Conservation (phyloP, 2,888 invertebrate species). For the Phymatocera aterrima region DNA sequence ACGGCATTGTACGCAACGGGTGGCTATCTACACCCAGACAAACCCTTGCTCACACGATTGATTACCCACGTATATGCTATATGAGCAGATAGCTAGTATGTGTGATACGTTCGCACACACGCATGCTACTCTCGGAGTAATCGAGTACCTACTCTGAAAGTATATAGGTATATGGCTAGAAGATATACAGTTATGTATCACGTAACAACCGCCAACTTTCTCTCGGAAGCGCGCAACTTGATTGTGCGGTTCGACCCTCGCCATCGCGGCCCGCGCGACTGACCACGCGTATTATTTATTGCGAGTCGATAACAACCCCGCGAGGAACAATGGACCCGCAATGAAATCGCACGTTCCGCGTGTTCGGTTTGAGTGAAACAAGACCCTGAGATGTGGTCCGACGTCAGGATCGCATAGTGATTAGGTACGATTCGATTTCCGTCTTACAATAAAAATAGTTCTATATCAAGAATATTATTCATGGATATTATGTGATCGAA, state of each 20-base stretch:
- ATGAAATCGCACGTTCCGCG: constrained; percentile 37
- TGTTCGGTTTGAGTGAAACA: constrained; percentile 19
- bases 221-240: constrained; percentile 57
- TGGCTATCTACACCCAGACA: constrained; percentile 10
- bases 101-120: not conserved
- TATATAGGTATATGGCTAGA: constrained; percentile 11
- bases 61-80: constrained; percentile 25
- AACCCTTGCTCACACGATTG: constrained; percentile 40
- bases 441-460: not conserved
- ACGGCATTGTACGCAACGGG: constrained; percentile 38
- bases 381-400: not conserved
- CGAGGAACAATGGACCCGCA: constrained; percentile 40
- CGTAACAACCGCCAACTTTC: constrained; percentile 55
- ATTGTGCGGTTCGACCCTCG: constrained; percentile 49
- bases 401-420: not conserved
- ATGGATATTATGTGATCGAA: not conserved
- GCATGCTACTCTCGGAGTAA: not conserved
- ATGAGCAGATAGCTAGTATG: not conserved
- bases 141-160: too few species aligned
- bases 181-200: constrained; percentile 48
- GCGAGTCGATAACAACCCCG: constrained; percentile 45
- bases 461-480: not conserved
- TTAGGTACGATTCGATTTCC: constrained; percentile 11
- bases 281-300: constrained; percentile 47
- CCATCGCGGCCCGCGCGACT: constrained; percentile 35